Evolutionary conservation across 1,140 invertebrate species (phyloP), one percentile per base, ranked within the genome.

Genomic region (Brachionus manjavacas): DNA sequence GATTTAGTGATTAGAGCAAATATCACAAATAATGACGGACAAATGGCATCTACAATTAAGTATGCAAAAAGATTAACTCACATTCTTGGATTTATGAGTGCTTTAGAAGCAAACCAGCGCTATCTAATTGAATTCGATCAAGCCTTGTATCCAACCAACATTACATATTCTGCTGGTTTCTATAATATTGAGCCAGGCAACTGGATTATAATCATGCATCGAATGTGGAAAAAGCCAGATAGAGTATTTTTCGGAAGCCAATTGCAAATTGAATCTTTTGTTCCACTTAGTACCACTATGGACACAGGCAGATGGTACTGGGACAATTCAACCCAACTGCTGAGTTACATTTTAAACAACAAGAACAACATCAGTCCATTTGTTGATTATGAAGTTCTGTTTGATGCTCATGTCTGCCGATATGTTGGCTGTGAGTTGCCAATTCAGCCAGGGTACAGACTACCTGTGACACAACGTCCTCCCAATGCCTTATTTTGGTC

Each of bases 151-250:
- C 79, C 79, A 11, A 81, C 79, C 3, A 81, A 81, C 31, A 16
- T 81, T 23, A 41, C 52, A 28, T 81, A 64, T 39, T n/a, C 11
- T 12, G 7, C n/a, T 41, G 79, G 31, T 6, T 68, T 81, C 20
- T 81, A 81, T n/a, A 68, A 68, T n/a, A 39, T 81, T 6, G 52
- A 81, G 39, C 16, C 23, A 0, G 41, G 41, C n/a, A 46, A 81
- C 3, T 81, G 41, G 35, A 64, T 81, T 8, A 81, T 81, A 9
- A 81, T 81, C 39, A 41, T 46, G n/a, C 64, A 64, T n/a, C 11
- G n/a, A 81, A 31, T 81, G 31, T 68, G n/a, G n/a, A 64, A 81
- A 20, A 81, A 81, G 23, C 79, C 79, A 6, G 79, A 81, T 39
- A n/a, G 64, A 35, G 79, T 81, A 1, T 64, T 35, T 64, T 64